These are phyloP conservation scores for Drymodes brunneopygia DNA, from an alignment of 2,113 vertebrate genomes.

Conservation along the genomic window DNA sequence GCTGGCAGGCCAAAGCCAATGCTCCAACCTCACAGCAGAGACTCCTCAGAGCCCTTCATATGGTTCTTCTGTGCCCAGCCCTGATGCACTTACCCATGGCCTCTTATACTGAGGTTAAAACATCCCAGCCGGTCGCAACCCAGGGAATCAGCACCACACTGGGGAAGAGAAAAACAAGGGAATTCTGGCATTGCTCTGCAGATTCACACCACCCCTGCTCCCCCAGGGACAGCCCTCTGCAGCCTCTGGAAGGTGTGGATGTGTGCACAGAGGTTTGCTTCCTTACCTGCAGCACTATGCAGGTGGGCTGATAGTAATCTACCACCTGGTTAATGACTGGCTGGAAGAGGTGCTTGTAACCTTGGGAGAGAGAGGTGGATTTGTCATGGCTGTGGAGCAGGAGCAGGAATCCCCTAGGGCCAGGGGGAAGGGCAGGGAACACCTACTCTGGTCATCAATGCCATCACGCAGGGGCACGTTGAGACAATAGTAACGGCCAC, in stretches of 20 bases:
- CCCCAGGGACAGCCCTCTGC: not conserved
- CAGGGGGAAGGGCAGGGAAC: not conserved
- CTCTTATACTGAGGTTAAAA: slow-evolving; percentile 98
- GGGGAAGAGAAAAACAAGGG: not conserved
- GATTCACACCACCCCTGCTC: no score
- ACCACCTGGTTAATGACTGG: slow-evolving; percentile 98
- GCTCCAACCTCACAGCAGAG: not conserved
- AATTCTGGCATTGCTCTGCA: not conserved
- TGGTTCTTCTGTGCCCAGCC: not conserved
- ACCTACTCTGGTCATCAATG: slow-evolving; percentile 92
- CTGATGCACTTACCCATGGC: slow-evolving; percentile 85
- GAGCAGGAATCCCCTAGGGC: not conserved
- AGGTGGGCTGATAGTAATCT: slow-evolving; percentile 97
- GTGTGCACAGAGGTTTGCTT: no score
- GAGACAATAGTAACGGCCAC: slow-evolving; percentile 96
- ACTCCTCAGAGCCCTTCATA: not conserved
- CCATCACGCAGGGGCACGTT: slow-evolving; percentile 95
- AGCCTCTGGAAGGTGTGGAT: not conserved
- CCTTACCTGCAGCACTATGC: slow-evolving; percentile 94
- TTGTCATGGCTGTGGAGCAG: slow-evolving; percentile 30
- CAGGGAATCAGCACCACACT: slow-evolving; percentile 97
- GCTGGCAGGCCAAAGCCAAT: not conserved
- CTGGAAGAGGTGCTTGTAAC: slow-evolving; percentile 97
- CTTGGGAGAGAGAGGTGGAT: slow-evolving; percentile 69
- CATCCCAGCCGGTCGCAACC: slow-evolving; percentile 95